Percentiles rank a stretch among this genome's conserved stretches.
Evolutionary conservation across 2,797 vertebrate genomes (phyloP).

Genomic region (Pseudochaenichthys georgianus): DNA sequence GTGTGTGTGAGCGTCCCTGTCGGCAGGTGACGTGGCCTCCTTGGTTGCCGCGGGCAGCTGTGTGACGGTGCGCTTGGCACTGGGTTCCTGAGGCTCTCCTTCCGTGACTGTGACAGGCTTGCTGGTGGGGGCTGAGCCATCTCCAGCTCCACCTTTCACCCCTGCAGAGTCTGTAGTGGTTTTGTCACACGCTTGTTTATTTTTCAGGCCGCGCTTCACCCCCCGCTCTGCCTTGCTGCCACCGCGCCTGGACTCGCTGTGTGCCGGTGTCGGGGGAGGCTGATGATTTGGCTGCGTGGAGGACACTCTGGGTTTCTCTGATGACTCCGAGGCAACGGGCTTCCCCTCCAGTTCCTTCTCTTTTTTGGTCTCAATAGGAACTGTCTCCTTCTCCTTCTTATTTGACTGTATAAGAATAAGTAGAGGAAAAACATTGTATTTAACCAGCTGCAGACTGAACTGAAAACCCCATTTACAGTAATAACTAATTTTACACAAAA

Average conservation of each 20-base stretch:
- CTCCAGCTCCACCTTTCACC: conserved; percentile 62
- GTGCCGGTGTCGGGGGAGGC: conserved; percentile 48
- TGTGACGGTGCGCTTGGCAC: conserved; percentile 68
- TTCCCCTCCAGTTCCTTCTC: conserved; percentile 80
- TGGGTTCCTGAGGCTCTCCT: conserved; percentile 63
- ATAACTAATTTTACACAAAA: not conserved
- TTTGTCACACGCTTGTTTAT: conserved; percentile 76
- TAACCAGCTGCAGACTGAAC: not conserved
- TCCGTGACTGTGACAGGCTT: conserved; percentile 19
- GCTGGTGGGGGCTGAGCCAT: not conserved
- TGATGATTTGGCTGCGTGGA: conserved; percentile 37
- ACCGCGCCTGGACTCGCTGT: conserved; percentile 75
- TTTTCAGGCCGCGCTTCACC: conserved; percentile 85
- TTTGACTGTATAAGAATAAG: conserved; percentile 74
- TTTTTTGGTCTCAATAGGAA: conserved; percentile 80
- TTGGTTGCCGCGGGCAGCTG: conserved; percentile 55
- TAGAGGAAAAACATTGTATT: conserved; percentile 14
- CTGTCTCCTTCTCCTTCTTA: conserved; percentile 86
- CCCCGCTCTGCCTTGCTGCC: conserved; percentile 84
- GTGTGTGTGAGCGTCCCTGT: conserved; percentile 33
- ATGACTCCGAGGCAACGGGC: conserved; percentile 61
- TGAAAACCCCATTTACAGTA: not conserved
- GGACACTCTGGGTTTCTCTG: conserved; percentile 55
- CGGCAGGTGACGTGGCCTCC: conserved; percentile 42
- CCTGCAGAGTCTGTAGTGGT: conserved; percentile 42